Base-by-base conservation (phyloP, 1,140 invertebrate species). In the Oppia nitens region DNA sequence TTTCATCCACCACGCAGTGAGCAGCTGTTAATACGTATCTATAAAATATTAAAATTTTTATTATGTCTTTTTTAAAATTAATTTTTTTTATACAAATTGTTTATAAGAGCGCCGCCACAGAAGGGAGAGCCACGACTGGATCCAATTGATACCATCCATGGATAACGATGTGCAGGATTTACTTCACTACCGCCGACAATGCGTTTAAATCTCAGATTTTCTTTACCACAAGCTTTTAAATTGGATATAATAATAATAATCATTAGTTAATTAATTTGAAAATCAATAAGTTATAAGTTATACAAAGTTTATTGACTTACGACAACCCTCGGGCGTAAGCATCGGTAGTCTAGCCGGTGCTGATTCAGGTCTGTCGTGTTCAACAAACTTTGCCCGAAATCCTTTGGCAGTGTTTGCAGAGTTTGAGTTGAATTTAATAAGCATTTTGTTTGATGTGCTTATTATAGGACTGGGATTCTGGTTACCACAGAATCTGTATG, bases 111-210 rank as follows among this genome's bases (percentile, higher is more conserved):
- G 6, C 32, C 32, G 6, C 32, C 32, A 49, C 55, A 57, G 45
- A 57, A 57, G 6, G 47, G 45, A 23, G 40, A 21, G 29, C 24
- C 24, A 3, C 29, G 17, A 45, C 23, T 20, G 21, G 27, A 12
- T 23, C 20, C 21, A 11, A 58, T 12, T 14, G 21, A 47, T 20
- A 32, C 48, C 50, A 51, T 50, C 57, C 57, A 58, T 32, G 57
- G 57, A 24, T 51, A 58, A 12, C 28, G 21, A 28, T 58, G 29
- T n/a, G 26, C 21, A 6, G 47, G 26, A 47, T 25, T 47, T 25
- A 32, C 49, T 25, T 47, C 57, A 24, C 11, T 2, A 17, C 57
- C 57, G 1, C 57, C 57, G 20, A 58, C 50, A 32, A 58, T 58
- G 17, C 20, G 20, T 23, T 24, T n/a, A 12, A 26, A 32, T 40